Base-by-base conservation (phyloP, 2,113 vertebrate genomes). In the Seriola rivoliana region DNA sequence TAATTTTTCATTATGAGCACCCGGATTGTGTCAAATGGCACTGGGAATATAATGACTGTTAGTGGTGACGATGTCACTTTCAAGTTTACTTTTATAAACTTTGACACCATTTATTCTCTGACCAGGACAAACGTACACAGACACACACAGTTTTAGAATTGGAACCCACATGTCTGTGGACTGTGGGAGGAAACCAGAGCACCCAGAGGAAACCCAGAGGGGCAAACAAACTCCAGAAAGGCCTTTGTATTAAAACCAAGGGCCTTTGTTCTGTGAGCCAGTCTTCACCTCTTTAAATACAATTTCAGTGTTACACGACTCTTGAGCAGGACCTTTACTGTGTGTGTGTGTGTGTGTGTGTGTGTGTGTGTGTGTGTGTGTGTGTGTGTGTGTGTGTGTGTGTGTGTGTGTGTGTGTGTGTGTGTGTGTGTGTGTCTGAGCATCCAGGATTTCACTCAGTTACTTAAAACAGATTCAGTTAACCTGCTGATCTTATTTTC, bases 171-270 rank as follows among this genome's bases (percentile, higher is more conserved):
- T 13, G 38, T 70, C 46, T 69, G 68, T 71, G 50, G 42, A 55
- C 38, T 66, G 58, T 72, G 50, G 52, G 77, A 81, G 78, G 79
- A 75, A 68, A 23, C 71, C 6, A 25, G 67, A 72, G 62, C 38
- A 17, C 17, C 65, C 64, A 66, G 58, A 67, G 42, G 75, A 71
- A 82, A 58, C 14, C 8, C n/a, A 66, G 14, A 83, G 19, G 13
- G 40, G 36, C 9, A 52, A 19, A 59, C 4, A 54, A 8, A 42
- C 10, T 9, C 8, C 10, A 10, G 10, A 42, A 11, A 42, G 9
- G 9, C 2, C 40, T 42, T 42, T 42, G 40, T 42, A 42, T 42
- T 42, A 42, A 42, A 42, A 42, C 40, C 40, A 8, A 42, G 40
- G 40, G 9, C 1, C 10, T 42, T 42, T 42, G 8, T 42, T 8